Evolutionary conservation across 1,140 invertebrate species (phyloP).

Genomic region (Metopolophium dirhodum): DNA sequence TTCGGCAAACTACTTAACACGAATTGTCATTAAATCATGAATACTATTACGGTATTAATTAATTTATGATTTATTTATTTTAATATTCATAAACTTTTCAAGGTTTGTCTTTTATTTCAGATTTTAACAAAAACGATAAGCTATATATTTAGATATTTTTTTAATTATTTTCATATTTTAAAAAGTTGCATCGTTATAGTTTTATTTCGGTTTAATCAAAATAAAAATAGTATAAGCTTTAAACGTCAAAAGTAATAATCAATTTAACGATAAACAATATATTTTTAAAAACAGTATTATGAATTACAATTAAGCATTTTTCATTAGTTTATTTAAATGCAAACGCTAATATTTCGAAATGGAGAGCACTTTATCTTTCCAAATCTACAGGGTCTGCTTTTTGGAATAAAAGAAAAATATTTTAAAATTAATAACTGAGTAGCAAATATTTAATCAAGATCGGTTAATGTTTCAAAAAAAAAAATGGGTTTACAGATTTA

Average conservation of each 20-base stretch:
- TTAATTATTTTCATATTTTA: conserved; percentile 3
- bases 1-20: neutral
- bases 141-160: neutral
- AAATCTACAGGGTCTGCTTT: neutral
- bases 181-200: neutral
- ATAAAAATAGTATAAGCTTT: neutral
- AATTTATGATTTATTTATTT: neutral
- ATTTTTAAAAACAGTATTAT: neutral
- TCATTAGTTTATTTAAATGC: neutral
- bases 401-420: neutral
- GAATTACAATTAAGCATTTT: neutral
- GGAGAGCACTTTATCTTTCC: neutral
- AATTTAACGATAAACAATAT: neutral
- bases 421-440: too few species aligned
- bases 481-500: neutral
- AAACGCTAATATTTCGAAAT: neutral
- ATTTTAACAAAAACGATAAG: neutral
- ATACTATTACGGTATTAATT: neutral
- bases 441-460: neutral
- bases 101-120: neutral
- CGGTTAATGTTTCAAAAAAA: neutral
- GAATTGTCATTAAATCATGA: neutral
- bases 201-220: neutral
- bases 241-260: neutral
- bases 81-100: neutral